These are phyloP conservation scores for Reinhardtius hippoglossoides DNA, from an alignment of 2,113 vertebrate species.

Conservation along the genomic window DNA sequence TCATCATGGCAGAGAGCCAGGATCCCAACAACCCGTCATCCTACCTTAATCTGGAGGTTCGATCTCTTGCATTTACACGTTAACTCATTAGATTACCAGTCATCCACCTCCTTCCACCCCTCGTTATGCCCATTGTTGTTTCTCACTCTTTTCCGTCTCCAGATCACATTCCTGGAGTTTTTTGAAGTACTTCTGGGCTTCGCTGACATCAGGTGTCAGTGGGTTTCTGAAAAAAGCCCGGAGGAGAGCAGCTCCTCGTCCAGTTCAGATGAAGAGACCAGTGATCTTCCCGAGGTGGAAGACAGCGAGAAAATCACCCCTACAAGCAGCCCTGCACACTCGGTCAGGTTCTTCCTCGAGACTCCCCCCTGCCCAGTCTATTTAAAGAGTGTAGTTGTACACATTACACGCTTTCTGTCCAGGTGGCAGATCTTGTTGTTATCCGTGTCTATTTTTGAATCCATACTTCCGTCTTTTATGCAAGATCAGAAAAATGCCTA, in stretches of 20 bases:
- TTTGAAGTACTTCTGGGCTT: conserved; percentile 91
- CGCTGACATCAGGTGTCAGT: conserved; percentile 76
- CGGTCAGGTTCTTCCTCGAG: conserved; percentile 39
- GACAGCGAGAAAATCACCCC: neutral
- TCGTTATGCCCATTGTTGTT: neutral
- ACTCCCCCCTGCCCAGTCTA: no score
- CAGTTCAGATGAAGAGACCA: neutral
- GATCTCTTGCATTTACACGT: neutral
- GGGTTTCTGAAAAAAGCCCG: neutral
- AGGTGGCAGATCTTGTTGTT: no score
- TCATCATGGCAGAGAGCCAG: conserved; percentile 82
- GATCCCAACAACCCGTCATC: conserved; percentile 46
- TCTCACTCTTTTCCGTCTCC: neutral
- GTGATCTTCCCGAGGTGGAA: neutral
- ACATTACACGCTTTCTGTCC: no score
- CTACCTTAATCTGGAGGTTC: conserved; percentile 87
- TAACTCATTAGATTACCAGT: neutral
- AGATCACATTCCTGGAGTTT: conserved; percentile 96
- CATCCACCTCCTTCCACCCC: neutral
- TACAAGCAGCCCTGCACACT: neutral
- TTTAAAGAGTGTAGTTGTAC: no score
- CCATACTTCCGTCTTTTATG: no score
- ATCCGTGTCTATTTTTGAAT: no score
- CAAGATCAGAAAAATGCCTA: neutral
- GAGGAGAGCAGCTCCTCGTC: neutral